Evolutionary conservation across 2,113 vertebrate species (phyloP).

Genomic region (Passer domesticus): DNA sequence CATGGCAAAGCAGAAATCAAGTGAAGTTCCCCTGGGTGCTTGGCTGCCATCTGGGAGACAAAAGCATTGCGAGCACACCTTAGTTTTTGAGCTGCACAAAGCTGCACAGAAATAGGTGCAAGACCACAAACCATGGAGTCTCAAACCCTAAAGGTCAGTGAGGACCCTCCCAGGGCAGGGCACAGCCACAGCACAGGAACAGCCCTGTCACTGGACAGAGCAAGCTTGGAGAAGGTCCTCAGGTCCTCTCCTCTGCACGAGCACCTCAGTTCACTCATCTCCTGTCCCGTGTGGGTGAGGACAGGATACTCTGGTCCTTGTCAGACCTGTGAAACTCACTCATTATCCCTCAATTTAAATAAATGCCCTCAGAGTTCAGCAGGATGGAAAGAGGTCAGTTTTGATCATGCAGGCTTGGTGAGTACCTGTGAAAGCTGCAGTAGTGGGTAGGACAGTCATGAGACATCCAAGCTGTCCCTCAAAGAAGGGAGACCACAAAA

Average conservation of each 20-base stretch:
- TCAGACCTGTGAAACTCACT: not conserved
- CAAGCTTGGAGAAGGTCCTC: not conserved
- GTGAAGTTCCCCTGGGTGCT: not conserved
- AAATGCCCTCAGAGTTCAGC: not conserved
- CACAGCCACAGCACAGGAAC: fast-evolving
- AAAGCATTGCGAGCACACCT: not conserved
- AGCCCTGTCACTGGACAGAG: not conserved
- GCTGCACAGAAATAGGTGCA: not conserved
- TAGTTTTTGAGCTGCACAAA: not conserved
- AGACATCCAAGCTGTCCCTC: not conserved
- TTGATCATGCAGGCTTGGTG: not conserved
- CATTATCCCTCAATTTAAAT: not conserved
- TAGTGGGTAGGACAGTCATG: not conserved
- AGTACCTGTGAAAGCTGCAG: not conserved
- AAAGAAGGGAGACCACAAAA: not conserved
- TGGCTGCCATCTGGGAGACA: not conserved
- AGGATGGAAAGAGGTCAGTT: not conserved
- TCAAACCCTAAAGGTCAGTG: not conserved
- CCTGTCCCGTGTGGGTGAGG: fast-evolving
- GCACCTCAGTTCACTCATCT: fast-evolving
- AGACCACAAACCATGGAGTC: not conserved
- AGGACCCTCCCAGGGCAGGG: not conserved
- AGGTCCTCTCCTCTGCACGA: not conserved
- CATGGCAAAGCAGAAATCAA: not conserved
- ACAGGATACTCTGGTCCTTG: not conserved